Conservation (phyloP, 1,140 invertebrate species). For the Achatina immaculata region DNA sequence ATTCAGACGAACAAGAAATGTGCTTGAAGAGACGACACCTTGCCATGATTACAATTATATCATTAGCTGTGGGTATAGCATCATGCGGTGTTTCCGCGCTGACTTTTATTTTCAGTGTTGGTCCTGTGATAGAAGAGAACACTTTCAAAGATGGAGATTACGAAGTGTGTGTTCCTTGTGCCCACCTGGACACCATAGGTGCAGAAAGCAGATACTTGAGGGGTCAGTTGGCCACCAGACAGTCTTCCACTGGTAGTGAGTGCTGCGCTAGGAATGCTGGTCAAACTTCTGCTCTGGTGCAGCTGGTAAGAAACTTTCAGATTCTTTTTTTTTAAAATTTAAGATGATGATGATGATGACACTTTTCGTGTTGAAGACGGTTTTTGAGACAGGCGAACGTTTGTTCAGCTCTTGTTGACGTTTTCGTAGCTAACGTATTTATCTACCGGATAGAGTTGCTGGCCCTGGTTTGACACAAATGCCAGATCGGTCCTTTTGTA, state of each 20-base stretch:
- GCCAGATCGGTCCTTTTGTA: too few relatives aligned
- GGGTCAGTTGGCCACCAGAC: not conserved
- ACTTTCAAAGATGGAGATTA: not conserved
- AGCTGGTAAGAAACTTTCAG: not conserved
- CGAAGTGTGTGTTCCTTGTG: not conserved
- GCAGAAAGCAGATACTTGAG: not conserved
- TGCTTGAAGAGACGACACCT: not conserved
- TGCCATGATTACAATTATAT: not conserved
- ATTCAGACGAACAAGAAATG: too few relatives aligned
- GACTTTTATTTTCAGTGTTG: not conserved
- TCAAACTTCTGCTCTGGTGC: not conserved
- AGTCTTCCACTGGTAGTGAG: not conserved
- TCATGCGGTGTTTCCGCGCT: not conserved
- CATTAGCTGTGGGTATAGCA: not conserved
- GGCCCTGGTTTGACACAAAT: too few relatives aligned
- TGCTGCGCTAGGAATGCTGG: not conserved
- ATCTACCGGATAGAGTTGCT: too few relatives aligned
- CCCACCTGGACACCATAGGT: not conserved
- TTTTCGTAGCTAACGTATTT: too few relatives aligned
- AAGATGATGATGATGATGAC: too few relatives aligned
- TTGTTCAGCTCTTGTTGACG: too few relatives aligned
- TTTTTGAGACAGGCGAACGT: too few relatives aligned
- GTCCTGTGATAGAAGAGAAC: not conserved
- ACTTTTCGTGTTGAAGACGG: too few relatives aligned
- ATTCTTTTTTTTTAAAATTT: too few relatives aligned